These are phyloP conservation scores for Aspidiotus rigidus DNA, from an alignment of 2,888 invertebrate genomes.

Conservation along the genomic window DNA sequence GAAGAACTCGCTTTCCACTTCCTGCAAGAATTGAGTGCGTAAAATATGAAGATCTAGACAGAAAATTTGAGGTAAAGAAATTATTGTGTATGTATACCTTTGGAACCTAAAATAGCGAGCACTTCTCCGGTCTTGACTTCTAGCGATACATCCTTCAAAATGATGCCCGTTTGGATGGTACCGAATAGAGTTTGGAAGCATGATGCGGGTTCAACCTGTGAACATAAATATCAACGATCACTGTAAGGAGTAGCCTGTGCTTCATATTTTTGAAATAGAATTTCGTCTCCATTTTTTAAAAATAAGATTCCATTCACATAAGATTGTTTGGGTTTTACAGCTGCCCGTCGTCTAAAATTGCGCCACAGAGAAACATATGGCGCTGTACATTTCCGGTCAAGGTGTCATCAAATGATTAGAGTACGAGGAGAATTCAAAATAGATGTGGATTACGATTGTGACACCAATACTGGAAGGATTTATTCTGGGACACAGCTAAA, in stretches of 20 bases:
- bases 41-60: neutral
- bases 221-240: neutral
- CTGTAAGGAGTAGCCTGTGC: neutral
- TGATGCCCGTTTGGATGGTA: constrained; percentile 70
- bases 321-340: no score
- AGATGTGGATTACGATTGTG: no score
- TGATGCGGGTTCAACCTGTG: constrained; percentile 68
- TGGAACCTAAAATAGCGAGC: constrained; percentile 83
- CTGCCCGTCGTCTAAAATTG: no score
- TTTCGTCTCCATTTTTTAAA: neutral
- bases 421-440: no score
- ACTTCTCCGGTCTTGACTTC: constrained; percentile 88
- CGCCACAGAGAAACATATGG: no score
- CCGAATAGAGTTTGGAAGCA: constrained; percentile 66
- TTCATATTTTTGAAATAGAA: neutral
- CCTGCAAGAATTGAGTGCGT: constrained; percentile 48
- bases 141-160: constrained; percentile 84
- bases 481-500: no score
- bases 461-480: no score
- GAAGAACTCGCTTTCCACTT: constrained; percentile 85
- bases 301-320: no score
- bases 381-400: no score
- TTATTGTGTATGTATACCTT: constrained; percentile 56
- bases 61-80: neutral
- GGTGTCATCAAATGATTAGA: no score